Evolutionary conservation across 2,113 vertebrate genomes (phyloP), one percentile per base, ranked within the genome.

Genomic region (Halichoerus grypus): DNA sequence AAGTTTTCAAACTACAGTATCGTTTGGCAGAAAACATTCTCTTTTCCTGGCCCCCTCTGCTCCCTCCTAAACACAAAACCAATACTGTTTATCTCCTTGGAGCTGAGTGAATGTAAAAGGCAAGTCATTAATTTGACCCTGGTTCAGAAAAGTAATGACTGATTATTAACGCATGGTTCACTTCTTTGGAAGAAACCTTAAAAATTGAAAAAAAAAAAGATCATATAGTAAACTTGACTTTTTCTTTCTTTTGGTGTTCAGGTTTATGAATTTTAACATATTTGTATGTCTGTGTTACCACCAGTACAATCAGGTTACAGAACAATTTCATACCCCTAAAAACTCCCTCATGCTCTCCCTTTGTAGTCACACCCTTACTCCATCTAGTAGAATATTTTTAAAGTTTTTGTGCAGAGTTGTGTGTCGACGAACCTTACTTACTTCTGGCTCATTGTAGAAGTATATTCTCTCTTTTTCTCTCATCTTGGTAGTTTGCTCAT

Each of bases 121-220:
- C 67, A 59, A 80, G 21, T 93, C 59, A 42, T 81, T 87, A 36
- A 69, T 36, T 65, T 61, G 69, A 91, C 19, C 11, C 21, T 92
- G n/a, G 31, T n/a, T 90, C 67, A 72, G 89, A 95, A 95, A 96
- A 94, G 84, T 71, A 89, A 88, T 65, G 67, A 76, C 72, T 91
- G 65, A 63, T 76, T 89, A 72, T 82, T 77, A 83, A 71, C 46
- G 57, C 5, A 79, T 49, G 36, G 55, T 55, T 90, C 24, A 86
- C 33, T 53, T 95, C 63, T 97, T 83, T 91, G 59, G 65, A 77
- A 93, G 79, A 96, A 85, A 31, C 36, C 46, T 88, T 42, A 79
- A 39, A 77, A 16, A 31, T 7, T 24, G 39, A 42, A 42, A 42
- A 42, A 5, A 81, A n/a, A n/a, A 51, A 42, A 21, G 33, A 51